Conservation (phyloP, 2,113 vertebrate species). For the Mormyrus lacerda region DNA sequence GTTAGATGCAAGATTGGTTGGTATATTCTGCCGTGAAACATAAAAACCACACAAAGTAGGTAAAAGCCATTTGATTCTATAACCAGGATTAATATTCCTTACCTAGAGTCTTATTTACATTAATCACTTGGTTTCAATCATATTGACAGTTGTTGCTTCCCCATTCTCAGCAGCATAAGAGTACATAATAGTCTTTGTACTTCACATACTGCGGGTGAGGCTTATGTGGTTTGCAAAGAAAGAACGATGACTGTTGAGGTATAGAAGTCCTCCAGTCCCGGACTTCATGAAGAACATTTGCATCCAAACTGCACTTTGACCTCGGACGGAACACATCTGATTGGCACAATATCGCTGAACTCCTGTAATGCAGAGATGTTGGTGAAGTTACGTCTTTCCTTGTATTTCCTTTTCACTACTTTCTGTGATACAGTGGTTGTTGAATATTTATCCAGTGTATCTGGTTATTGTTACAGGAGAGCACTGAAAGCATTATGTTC, state of each 20-base stretch:
- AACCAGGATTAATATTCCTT: not conserved
- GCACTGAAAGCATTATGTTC: constrained; percentile 44
- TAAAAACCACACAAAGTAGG: not conserved
- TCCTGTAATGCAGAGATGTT: constrained; percentile 53
- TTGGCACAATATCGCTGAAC: constrained; percentile 48
- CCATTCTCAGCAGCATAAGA: not conserved
- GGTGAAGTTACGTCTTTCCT: constrained; percentile 32
- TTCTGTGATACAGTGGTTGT: not conserved
- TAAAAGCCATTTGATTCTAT: not conserved
- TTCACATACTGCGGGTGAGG: constrained; percentile 21
- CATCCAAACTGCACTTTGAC: constrained; percentile 42
- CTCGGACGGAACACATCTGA: constrained; percentile 50
- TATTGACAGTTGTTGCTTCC: not conserved
- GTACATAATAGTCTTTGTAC: not conserved
- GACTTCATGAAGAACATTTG: constrained; percentile 38
- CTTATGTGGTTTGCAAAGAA: constrained; percentile 42
- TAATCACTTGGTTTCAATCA: not conserved
- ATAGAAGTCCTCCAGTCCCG: constrained; percentile 32
- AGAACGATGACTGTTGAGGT: constrained; percentile 47
- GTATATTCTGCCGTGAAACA: constrained; percentile 11
- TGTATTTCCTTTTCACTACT: not conserved
- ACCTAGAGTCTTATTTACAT: not conserved
- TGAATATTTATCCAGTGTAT: constrained; percentile 1
- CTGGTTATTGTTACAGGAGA: constrained; percentile 42
- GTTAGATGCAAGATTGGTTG: constrained; percentile 25